Evolutionary conservation across 2,888 invertebrate genomes (phyloP).

Genomic region (Agrenia bidenticulata): DNA sequence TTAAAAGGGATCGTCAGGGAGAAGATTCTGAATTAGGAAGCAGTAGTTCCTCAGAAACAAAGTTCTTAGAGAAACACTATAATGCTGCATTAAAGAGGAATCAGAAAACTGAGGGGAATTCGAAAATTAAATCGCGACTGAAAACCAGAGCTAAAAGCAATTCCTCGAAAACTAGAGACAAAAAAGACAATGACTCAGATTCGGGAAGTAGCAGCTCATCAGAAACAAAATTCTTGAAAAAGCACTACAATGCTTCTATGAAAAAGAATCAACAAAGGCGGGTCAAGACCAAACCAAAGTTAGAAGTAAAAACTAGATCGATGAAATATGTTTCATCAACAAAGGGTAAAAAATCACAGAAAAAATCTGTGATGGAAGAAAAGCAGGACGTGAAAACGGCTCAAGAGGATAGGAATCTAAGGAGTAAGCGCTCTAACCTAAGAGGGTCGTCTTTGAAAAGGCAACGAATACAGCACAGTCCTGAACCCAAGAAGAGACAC

Average conservation of each 20-base stretch:
- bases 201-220: constrained; percentile 18
- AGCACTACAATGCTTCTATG: constrained; percentile 48
- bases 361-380: no score
- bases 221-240: constrained; percentile 39
- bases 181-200: constrained; percentile 10
- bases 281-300: no score
- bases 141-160: constrained; percentile 16
- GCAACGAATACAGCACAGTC: not conserved
- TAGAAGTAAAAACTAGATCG: no score
- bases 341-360: no score
- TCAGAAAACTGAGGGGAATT: constrained; percentile 25
- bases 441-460: not conserved
- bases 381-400: no score
- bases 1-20: constrained; percentile 56
- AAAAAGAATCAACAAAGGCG: constrained; percentile 38
- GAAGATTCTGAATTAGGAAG: constrained; percentile 43
- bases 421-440: not conserved
- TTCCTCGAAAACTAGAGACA: constrained; percentile 25
- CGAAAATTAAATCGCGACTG: constrained; percentile 14
- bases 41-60: constrained; percentile 50
- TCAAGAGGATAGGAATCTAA: no score
- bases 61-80: constrained; percentile 51
- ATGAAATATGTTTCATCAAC: no score
- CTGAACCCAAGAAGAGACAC: not conserved
- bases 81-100: constrained; percentile 45